phyloP scores from a whole-genome alignment of 2,797 vertebrate species.

The Sebastes kiyomatsui region DNA sequence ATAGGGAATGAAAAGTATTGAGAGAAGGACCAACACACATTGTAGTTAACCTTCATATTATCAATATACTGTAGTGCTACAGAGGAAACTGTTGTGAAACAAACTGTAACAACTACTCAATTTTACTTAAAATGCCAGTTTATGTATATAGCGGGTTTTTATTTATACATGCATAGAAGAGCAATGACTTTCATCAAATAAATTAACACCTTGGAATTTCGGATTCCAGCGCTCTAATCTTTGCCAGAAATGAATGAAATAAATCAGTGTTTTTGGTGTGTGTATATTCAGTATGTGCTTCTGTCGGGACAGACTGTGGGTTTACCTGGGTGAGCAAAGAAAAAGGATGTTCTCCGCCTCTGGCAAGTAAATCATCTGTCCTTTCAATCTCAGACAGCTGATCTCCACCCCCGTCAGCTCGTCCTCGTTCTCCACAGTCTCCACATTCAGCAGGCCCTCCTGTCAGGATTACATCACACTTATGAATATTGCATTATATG shows the following conservation, averaged over 20 bases:
- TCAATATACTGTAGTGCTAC: neutral
- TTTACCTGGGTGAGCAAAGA: conserved; percentile 97
- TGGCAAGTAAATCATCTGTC: conserved; percentile 98
- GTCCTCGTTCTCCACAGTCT: conserved; percentile 94
- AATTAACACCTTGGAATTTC: neutral
- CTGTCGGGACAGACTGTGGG: conserved; percentile 16
- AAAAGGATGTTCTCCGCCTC: conserved; percentile 99
- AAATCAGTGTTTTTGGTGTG: neutral
- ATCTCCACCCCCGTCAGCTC: conserved; percentile 96
- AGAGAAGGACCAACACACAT: neutral
- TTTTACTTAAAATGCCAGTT: neutral
- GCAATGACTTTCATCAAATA: neutral
- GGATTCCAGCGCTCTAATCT: neutral
- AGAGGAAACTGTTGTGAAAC: too few species aligned
- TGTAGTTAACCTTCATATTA: neutral
- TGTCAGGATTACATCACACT: conserved; percentile 74
- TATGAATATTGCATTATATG: conserved; percentile 65
- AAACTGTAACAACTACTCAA: neutral
- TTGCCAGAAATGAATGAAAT: neutral
- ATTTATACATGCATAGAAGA: neutral
- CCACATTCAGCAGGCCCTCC: conserved; percentile 97
- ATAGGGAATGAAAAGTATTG: neutral
- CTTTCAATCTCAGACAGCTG: conserved; percentile 97
- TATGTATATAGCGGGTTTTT: neutral
- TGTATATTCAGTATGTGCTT: neutral